phyloP scores from a whole-genome alignment of 2,888 invertebrate genomes.

The Folsomia manolachei region DNA sequence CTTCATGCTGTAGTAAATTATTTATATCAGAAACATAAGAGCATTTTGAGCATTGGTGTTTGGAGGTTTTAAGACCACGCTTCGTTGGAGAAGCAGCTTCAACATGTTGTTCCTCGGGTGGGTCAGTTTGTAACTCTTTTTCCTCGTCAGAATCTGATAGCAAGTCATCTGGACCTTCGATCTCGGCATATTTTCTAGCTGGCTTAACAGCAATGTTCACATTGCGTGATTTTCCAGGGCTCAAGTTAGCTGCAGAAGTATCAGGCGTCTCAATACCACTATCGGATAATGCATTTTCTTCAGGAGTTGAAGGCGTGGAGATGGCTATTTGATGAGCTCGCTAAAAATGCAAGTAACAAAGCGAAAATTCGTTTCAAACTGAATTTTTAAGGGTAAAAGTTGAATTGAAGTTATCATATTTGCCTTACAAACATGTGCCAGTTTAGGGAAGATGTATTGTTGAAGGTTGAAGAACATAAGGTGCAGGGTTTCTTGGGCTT shows the following conservation, averaged over 20 bases:
- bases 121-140: no score
- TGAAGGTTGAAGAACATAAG: neutral
- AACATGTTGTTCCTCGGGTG: neutral
- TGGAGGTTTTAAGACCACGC: no score
- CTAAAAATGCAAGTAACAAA: no score
- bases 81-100: neutral
- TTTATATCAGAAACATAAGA: neutral
- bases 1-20: neutral
- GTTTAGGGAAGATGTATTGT: neutral
- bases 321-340: neutral
- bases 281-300: neutral
- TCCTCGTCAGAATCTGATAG: neutral
- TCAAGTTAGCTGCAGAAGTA: no score
- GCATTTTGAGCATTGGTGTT: conserved; percentile 12
- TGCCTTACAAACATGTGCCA: conserved; percentile 3
- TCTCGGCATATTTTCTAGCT: neutral
- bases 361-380: no score
- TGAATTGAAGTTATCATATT: neutral
- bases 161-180: neutral
- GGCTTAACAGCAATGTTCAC: neutral
- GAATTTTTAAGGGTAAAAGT: no score
- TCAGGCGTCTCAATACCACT: neutral
- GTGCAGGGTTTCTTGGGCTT: neutral
- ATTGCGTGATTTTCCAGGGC: no score
- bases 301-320: no score